These are phyloP conservation scores for Mus caroli DNA, from an alignment of 2,797 vertebrate species.

Conservation along the genomic window DNA sequence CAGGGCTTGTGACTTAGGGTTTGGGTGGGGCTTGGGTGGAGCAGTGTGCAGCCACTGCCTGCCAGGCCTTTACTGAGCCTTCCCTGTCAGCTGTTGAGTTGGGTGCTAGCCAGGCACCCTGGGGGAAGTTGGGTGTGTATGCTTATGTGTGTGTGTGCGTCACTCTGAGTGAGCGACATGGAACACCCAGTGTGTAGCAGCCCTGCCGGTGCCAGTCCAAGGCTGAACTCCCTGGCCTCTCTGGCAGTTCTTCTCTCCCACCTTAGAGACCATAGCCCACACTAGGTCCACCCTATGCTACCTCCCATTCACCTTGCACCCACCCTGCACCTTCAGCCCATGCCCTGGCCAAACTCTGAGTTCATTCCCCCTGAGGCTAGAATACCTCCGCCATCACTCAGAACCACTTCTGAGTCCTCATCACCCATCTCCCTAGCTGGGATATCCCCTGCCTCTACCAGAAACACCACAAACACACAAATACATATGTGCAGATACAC, in stretches of 20 bases:
- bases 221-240: neutral
- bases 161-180: neutral
- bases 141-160: fast-evolving
- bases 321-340: neutral
- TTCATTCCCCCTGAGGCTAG: neutral
- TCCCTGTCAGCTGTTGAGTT: neutral
- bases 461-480: neutral
- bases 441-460: neutral
- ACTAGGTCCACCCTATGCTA: neutral
- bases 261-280: neutral
- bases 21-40: neutral
- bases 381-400: neutral
- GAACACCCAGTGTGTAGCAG: neutral
- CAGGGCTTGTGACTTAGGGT: neutral
- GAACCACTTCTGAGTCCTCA: neutral
- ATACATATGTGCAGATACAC: neutral
- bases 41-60: neutral
- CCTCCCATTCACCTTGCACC: neutral
- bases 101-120: neutral
- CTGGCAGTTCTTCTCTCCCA: neutral
- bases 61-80: neutral
- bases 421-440: neutral
- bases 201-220: neutral
- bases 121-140: neutral
- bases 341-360: neutral